phyloP scores from a whole-genome alignment of 2,888 invertebrate species.

The Lissocephala sabroskyi region DNA sequence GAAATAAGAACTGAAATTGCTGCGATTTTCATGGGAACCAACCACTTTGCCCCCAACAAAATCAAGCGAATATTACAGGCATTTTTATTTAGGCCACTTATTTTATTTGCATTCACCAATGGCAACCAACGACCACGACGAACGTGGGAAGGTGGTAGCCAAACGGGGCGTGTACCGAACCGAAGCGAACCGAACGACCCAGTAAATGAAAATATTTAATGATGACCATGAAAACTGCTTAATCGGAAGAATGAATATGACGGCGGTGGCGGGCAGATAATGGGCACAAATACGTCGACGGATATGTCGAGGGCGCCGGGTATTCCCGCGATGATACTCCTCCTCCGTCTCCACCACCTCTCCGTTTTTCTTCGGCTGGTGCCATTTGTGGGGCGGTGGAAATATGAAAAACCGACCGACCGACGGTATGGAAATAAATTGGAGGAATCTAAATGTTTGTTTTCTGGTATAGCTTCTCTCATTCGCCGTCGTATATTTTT shows the following conservation, averaged over 20 bases:
- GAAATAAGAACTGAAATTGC: conserved; percentile 68
- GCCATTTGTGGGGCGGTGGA: conserved; percentile 10
- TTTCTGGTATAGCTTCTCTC: conserved; percentile 3
- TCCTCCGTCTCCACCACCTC: not conserved
- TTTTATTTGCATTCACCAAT: conserved; percentile 32
- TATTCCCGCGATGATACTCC: no score
- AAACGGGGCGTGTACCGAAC: not conserved
- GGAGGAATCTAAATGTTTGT: conserved; percentile 43
- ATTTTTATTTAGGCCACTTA: conserved; percentile 50
- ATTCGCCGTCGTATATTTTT: not conserved
- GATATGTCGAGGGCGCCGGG: not conserved
- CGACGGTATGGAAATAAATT: conserved; percentile 23
- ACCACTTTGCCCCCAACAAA: not conserved
- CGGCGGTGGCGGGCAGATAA: conserved; percentile 28
- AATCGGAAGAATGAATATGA: conserved; percentile 63
- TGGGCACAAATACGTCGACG: conserved; percentile 39
- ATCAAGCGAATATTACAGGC: conserved; percentile 19
- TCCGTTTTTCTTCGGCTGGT: not conserved
- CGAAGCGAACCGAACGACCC: conserved; percentile 1
- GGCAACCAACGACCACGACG: not conserved
- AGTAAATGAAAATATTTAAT: conserved; percentile 43
- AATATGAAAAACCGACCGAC: conserved; percentile 28
- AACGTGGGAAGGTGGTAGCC: no score
- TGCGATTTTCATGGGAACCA: conserved; percentile 31
- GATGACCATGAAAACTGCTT: conserved; percentile 63